Evolutionary conservation across 2,888 invertebrate species (phyloP).

Genomic region (Hoplodrina blanda): DNA sequence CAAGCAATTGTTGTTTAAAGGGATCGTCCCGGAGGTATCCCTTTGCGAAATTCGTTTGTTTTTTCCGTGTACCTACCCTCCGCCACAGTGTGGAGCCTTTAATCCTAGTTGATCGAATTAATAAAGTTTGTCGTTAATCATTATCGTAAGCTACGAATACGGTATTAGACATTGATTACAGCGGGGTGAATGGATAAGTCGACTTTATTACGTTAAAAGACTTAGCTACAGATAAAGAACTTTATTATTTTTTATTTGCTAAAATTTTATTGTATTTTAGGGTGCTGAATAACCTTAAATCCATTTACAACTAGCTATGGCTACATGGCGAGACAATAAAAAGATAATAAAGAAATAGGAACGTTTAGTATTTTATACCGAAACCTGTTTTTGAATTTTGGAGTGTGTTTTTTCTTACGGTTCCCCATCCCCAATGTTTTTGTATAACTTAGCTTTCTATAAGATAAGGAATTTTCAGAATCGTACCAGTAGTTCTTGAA

Average conservation of each 20-base stretch:
- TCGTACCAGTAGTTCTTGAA: no score
- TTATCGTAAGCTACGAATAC: slow-evolving; percentile 89
- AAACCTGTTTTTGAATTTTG: no score
- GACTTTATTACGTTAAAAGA: slow-evolving; percentile 81
- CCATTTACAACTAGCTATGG: not conserved
- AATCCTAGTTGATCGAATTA: slow-evolving; percentile 89
- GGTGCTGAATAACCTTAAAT: slow-evolving; percentile 19
- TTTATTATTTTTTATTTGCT: slow-evolving; percentile 66
- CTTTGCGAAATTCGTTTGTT: slow-evolving; percentile 86
- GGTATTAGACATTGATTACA: slow-evolving; percentile 88
- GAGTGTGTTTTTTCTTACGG: no score
- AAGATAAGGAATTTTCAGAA: no score
- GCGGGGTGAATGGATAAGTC: slow-evolving; percentile 82
- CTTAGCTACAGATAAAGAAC: slow-evolving; percentile 67
- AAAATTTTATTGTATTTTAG: slow-evolving; percentile 57
- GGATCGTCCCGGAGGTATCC: slow-evolving; percentile 75
- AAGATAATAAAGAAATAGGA: no score
- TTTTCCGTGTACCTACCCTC: slow-evolving; percentile 84
- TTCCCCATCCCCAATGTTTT: no score
- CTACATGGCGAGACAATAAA: not conserved
- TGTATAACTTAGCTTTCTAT: no score
- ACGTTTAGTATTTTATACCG: not conserved
- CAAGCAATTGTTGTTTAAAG: slow-evolving; percentile 54
- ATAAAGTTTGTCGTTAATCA: slow-evolving; percentile 90
- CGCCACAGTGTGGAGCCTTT: slow-evolving; percentile 77